These are phyloP conservation scores for Drosophila triauraria DNA, from an alignment of 1,140 invertebrate genomes.

Conservation along the genomic window DNA sequence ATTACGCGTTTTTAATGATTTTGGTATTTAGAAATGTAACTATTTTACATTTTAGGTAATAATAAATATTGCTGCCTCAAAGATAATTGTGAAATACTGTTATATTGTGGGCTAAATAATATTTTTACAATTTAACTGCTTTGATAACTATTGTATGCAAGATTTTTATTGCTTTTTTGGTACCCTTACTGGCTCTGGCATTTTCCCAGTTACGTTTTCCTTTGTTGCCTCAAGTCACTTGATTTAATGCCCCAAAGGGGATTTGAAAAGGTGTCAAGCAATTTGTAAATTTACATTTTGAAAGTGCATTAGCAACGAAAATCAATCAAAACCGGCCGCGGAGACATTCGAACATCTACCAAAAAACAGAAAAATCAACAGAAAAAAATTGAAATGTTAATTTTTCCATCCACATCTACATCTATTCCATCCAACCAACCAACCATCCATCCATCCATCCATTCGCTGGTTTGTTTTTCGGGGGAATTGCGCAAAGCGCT, in stretches of 20 bases:
- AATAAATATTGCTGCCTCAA: neutral
- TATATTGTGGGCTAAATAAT: neutral
- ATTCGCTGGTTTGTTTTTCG: conserved; percentile 34
- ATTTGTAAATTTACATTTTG: conserved; percentile 73
- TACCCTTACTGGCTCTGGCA: neutral
- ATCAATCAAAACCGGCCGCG: conserved; percentile 62
- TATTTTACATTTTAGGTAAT: neutral
- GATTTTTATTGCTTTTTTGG: neutral
- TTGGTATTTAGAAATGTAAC: neutral
- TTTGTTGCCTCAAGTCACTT: conserved; percentile 39
- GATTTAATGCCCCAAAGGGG: conserved; percentile 44
- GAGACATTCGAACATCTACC: conserved; percentile 23
- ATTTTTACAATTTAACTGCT: neutral
- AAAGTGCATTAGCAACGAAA: conserved; percentile 59
- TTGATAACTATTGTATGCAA: neutral
- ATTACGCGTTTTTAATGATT: neutral
- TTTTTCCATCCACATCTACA: conserved; percentile 48
- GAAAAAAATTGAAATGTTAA: conserved; percentile 71
- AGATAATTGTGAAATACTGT: neutral
- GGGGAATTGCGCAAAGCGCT: conserved; percentile 62
- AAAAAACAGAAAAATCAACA: conserved; percentile 6
- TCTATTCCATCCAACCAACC: conserved; percentile 16
- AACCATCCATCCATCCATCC: conserved; percentile 20
- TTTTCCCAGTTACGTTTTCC: conserved; percentile 7
- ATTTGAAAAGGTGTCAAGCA: conserved; percentile 61